These are phyloP conservation scores for Cheilosia urbana DNA, from an alignment of 2,888 invertebrate genomes.

Conservation along the genomic window DNA sequence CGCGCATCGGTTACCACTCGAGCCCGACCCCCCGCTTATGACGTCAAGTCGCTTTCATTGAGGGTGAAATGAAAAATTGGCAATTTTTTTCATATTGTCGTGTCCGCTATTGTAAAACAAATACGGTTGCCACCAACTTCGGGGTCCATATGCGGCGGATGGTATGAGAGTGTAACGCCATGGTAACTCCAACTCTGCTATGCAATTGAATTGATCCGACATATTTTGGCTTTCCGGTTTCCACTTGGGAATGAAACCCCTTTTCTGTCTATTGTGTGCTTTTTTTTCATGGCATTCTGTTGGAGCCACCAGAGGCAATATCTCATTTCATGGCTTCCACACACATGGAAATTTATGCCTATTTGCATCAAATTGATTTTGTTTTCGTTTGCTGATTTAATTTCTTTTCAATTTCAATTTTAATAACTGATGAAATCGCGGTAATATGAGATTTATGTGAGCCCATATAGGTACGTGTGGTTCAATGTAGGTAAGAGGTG, in stretches of 20 bases:
- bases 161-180: slow-evolving; percentile 25
- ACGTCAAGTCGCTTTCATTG: slow-evolving; percentile 32
- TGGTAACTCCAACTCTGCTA: slow-evolving; percentile 24
- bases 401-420: slow-evolving; percentile 79
- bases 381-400: slow-evolving; percentile 77
- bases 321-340: slow-evolving; percentile 64
- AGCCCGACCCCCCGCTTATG: slow-evolving; percentile 8
- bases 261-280: slow-evolving; percentile 38
- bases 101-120: slow-evolving; percentile 54
- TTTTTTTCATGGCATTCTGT: not conserved
- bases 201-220: slow-evolving; percentile 75
- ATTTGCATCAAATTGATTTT: slow-evolving; percentile 79
- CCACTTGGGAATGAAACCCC: slow-evolving; percentile 63
- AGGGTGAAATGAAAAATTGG: slow-evolving; percentile 77
- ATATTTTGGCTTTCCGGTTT: slow-evolving; percentile 68
- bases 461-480: not conserved
- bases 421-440: slow-evolving; percentile 64
- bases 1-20: slow-evolving; percentile 68
- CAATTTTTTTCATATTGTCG: slow-evolving; percentile 26
- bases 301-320: slow-evolving; percentile 42
- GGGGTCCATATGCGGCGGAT: slow-evolving; percentile 49
- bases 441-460: slow-evolving; percentile 22
- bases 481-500: no score
- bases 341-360: slow-evolving; percentile 69
- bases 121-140: slow-evolving; percentile 45